Base-by-base conservation (phyloP, 2,888 invertebrate genomes). In the Bellardia pandia region DNA sequence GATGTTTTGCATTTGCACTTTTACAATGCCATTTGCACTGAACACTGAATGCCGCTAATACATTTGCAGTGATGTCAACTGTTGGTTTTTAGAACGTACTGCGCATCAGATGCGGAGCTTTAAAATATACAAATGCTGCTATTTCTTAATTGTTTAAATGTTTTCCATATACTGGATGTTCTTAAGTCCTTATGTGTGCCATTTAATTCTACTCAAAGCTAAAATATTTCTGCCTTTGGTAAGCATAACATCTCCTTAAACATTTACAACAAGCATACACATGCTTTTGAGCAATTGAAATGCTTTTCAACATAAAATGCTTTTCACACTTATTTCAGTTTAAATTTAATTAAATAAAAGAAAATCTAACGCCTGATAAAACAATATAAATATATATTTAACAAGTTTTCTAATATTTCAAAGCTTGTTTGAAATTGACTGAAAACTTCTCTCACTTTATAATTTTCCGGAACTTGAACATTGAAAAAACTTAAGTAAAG, bases 381-480 rank as follows among this genome's bases (percentile, higher is more conserved):
- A 37, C 6, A 37, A 37, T 37, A 37, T 4, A 4, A 5, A 37
- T 1, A 37, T 4, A 37, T 48, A 16, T 37, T 48, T 40, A 56
- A 48, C 53, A 58, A n/a, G 23, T 16, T 56, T 56, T 56, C 7
- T 23, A 45, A 48, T 58, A 75, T 48, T 69, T 82, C 40, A 30
- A 13, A 14, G 30, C 40, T 33, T 58, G 40, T 23, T 68, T 58
- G 42, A 58, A 72, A 72, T 66, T 84, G 48, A 23, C 1, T 23
- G 23, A 23, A 23, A 58, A 51, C 16, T 53, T 79, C 79, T 69
- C 75, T 53, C 53, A 75, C 68, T 79, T 62, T 23, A 62, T 71
- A 85, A 85, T 74, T 79, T 75, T 62, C n/a, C 37, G 69, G 60
- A 51, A 60, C 75, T 58, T 68, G 16, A 71, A 74, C 72, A 74